Percentiles rank a stretch among this genome's conserved stretches.
These are phyloP conservation scores for Volucella inanis DNA, from an alignment of 2,888 invertebrate genomes.

Conservation along the genomic window DNA sequence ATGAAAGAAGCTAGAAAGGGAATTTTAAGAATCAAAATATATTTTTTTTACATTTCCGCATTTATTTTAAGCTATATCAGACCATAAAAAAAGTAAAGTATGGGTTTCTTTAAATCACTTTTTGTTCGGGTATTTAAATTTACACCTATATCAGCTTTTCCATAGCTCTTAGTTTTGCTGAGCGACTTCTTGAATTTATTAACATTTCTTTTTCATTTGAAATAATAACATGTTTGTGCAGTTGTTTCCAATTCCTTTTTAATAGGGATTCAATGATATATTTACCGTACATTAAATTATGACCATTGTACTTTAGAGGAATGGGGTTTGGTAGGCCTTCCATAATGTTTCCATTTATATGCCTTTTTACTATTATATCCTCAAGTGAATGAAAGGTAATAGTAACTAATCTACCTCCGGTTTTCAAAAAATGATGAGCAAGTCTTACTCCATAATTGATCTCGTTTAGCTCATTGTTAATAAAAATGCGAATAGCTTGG, in stretches of 20 bases:
- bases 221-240: slow-evolving; percentile 91
- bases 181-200: slow-evolving; percentile 92
- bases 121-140: neutral
- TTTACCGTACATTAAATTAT: slow-evolving; percentile 85
- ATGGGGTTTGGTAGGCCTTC: slow-evolving; percentile 89
- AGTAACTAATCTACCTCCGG: slow-evolving; percentile 90
- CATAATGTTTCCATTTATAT: slow-evolving; percentile 90
- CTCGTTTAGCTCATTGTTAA: slow-evolving; percentile 98
- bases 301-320: slow-evolving; percentile 88
- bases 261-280: slow-evolving; percentile 86
- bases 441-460: slow-evolving; percentile 93
- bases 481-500: slow-evolving; percentile 96
- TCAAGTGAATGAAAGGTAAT: slow-evolving; percentile 97
- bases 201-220: slow-evolving; percentile 90
- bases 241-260: slow-evolving; percentile 89
- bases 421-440: slow-evolving; percentile 90
- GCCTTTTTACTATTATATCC: slow-evolving; percentile 96
- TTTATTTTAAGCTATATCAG: no score
- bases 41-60: no score
- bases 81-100: no score
- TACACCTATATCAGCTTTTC: slow-evolving; percentile 85
- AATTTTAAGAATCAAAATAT: no score
- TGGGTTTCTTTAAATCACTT: no score
- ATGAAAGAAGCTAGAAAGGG: no score
- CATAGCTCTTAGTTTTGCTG: slow-evolving; percentile 94